These are phyloP conservation scores for Nyctibius grandis DNA, from an alignment of 2,797 vertebrate species.

Conservation along the genomic window DNA sequence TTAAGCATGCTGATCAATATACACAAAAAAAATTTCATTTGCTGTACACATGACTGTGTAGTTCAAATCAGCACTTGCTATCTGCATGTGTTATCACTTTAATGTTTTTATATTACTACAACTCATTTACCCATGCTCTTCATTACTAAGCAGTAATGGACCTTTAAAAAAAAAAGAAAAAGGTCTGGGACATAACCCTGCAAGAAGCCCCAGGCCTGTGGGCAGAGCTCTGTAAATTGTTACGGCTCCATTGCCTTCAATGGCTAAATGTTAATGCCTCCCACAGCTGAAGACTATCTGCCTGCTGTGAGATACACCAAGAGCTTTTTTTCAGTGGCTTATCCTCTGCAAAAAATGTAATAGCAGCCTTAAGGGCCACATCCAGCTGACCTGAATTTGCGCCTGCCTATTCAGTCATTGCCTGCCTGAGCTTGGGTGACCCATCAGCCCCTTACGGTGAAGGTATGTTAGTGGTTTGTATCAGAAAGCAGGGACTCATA, in stretches of 20 bases:
- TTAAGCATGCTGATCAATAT: neutral
- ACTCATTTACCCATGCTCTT: neutral
- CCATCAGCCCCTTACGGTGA: neutral
- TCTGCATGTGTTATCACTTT: neutral
- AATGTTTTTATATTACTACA: neutral
- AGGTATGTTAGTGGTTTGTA: neutral
- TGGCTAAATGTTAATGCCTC: neutral
- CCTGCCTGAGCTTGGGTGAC: neutral
- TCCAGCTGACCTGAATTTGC: neutral
- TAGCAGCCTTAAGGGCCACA: neutral
- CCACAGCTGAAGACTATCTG: neutral
- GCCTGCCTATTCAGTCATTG: neutral
- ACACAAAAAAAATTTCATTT: neutral
- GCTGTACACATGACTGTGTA: neutral
- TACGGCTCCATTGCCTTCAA: neutral
- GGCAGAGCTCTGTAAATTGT: neutral
- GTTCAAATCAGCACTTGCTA: neutral
- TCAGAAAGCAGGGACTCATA: fast-evolving
- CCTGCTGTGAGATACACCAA: neutral
- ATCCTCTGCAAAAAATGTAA: neutral
- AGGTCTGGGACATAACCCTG: neutral
- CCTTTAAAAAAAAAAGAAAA: neutral
- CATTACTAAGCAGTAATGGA: neutral
- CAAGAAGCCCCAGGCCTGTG: neutral
- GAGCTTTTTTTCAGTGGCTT: neutral